phyloP scores from a whole-genome alignment of 1,140 invertebrate genomes.

The Cyrtorhinus lividipennis region DNA sequence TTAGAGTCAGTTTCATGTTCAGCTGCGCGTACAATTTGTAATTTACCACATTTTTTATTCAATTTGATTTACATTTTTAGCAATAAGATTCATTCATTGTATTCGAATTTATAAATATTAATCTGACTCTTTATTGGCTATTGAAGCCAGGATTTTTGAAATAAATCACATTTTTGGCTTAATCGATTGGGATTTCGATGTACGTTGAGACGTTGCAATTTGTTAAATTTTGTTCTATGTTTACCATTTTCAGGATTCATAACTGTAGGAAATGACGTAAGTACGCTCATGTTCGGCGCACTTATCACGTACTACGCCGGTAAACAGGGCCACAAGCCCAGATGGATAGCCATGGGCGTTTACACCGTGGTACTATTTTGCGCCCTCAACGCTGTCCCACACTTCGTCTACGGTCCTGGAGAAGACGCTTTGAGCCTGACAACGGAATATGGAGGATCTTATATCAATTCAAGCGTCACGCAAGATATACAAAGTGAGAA shows the following conservation, averaged over 20 bases:
- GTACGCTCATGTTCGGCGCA: conserved; percentile 38
- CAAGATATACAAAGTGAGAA: conserved; percentile 16
- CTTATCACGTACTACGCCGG: conserved; percentile 50
- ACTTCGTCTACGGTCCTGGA: conserved; percentile 54
- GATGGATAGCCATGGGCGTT: conserved; percentile 53
- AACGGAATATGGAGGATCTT: conserved; percentile 37
- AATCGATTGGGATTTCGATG: no score
- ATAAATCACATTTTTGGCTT: no score
- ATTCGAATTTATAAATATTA: no score
- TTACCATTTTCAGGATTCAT: conserved; percentile 42
- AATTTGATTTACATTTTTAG: no score
- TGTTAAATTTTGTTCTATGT: no score
- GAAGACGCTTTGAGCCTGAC: conserved; percentile 47
- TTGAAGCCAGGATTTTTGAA: no score
- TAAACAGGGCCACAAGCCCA: conserved; percentile 42
- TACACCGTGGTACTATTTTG: conserved; percentile 50
- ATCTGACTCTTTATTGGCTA: no score
- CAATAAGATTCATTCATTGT: no score
- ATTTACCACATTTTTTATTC: no score
- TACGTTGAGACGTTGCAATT: no score
- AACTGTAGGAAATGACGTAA: conserved; percentile 51
- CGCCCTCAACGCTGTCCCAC: conserved; percentile 49
- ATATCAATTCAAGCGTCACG: conserved; percentile 11
- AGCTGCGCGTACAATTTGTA: no score
- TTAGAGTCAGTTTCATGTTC: no score